Evolutionary conservation across 1,140 invertebrate species (phyloP).

Genomic region (Sarcophaga peregrina): DNA sequence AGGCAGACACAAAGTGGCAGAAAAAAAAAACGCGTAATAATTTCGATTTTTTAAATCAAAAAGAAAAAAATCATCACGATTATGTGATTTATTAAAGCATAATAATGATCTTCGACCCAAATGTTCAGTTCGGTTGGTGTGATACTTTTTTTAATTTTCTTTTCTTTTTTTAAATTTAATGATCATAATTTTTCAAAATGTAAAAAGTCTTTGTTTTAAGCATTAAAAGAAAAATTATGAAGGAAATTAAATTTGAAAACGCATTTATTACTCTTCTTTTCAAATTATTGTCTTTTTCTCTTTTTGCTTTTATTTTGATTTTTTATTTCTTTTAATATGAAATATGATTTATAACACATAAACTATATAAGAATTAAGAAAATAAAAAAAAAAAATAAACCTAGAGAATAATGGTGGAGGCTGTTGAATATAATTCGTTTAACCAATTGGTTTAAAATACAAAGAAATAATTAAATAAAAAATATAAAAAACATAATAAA

Average conservation of each 20-base stretch:
- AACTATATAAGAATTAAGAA: background rate
- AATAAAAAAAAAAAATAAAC: background rate
- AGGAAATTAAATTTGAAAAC: constrained; percentile 6
- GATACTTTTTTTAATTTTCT: too few relatives aligned
- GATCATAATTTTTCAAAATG: background rate
- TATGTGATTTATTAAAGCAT: constrained; percentile 16
- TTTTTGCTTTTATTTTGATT: too few relatives aligned
- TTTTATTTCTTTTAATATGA: too few relatives aligned
- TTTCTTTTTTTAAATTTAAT: background rate
- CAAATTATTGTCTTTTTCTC: background rate
- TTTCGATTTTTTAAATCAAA: background rate
- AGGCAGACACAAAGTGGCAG: background rate
- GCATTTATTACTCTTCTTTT: background rate
- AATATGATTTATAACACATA: background rate
- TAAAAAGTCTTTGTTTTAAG: background rate
- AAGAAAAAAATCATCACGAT: background rate
- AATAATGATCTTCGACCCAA: constrained; percentile 7
- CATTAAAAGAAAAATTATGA: background rate
- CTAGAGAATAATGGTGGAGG: background rate
- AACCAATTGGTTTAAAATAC: background rate
- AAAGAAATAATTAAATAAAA: constrained; percentile 13
- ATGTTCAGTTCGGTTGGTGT: background rate
- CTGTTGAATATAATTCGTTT: background rate
- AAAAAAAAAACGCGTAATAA: too few relatives aligned
- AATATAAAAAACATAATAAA: constrained; percentile 1